These are phyloP conservation scores for Nycticorax nycticorax DNA, from an alignment of 2,113 vertebrate genomes.

Conservation along the genomic window DNA sequence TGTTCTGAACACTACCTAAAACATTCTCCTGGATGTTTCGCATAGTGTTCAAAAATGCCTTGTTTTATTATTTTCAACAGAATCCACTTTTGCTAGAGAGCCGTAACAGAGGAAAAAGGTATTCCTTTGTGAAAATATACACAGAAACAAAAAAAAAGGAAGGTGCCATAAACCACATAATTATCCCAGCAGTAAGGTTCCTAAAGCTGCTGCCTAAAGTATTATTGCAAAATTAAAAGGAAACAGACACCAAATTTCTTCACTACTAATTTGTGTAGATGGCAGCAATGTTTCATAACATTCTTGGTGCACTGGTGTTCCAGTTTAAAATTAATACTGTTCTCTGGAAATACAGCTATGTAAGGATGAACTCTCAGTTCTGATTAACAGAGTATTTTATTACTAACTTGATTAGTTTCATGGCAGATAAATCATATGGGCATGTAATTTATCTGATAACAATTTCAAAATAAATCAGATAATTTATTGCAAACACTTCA, in stretches of 20 bases:
- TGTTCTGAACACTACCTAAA: background rate
- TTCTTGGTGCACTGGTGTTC: background rate
- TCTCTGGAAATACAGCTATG: background rate
- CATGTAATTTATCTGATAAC: background rate
- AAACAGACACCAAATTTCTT: background rate
- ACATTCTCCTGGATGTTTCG: background rate
- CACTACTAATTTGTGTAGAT: background rate
- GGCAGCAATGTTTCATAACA: background rate
- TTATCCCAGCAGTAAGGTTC: background rate
- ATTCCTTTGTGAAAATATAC: background rate
- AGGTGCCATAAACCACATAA: background rate
- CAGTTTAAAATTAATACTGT: background rate
- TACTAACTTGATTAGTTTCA: background rate
- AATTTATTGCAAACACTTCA: background rate
- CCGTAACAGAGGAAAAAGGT: background rate
- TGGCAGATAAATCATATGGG: background rate
- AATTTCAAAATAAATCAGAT: constrained; percentile 23
- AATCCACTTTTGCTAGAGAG: background rate
- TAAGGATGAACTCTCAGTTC: background rate
- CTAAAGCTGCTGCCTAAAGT: background rate
- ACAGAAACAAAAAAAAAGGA: background rate
- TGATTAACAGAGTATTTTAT: background rate
- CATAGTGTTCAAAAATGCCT: background rate
- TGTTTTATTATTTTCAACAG: background rate
- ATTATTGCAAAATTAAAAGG: background rate